phyloP scores from a whole-genome alignment of 2,797 vertebrate species.

The Anomalospiza imberbis region DNA sequence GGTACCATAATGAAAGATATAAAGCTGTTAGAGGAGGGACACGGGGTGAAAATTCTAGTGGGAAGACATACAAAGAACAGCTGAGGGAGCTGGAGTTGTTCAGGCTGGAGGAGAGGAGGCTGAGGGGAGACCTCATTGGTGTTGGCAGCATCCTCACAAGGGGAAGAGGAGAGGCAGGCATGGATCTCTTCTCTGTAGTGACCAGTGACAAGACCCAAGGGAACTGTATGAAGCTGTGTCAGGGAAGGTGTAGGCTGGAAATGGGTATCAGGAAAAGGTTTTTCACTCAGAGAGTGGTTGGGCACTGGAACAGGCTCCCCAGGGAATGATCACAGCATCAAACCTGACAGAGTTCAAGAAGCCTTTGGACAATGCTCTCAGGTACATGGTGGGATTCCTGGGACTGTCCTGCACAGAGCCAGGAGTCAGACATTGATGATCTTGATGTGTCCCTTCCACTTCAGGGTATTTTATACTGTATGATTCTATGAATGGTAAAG shows the following conservation, averaged over 20 bases:
- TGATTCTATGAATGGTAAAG: neutral
- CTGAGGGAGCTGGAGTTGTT: neutral
- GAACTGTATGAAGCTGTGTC: neutral
- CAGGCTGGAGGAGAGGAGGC: neutral
- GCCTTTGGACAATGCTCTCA: accelerated
- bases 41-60: neutral
- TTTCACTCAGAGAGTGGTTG: neutral
- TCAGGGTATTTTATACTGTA: neutral
- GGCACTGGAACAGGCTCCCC: neutral
- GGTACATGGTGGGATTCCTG: neutral
- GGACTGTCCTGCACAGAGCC: neutral
- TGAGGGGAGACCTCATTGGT: neutral
- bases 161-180: neutral
- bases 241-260: neutral
- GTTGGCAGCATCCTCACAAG: neutral
- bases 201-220: neutral
- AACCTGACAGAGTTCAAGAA: neutral
- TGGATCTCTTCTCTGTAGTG: neutral
- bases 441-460: neutral
- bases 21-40: neutral
- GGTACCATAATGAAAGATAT: neutral
- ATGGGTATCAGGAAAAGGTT: neutral
- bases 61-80: neutral
- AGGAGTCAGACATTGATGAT: accelerated
- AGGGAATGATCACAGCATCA: neutral